Conservation (phyloP, 30 jellyfish, hydroid and myxozoan genomes). For the Hydractinia symbiolongicarpus region DNA sequence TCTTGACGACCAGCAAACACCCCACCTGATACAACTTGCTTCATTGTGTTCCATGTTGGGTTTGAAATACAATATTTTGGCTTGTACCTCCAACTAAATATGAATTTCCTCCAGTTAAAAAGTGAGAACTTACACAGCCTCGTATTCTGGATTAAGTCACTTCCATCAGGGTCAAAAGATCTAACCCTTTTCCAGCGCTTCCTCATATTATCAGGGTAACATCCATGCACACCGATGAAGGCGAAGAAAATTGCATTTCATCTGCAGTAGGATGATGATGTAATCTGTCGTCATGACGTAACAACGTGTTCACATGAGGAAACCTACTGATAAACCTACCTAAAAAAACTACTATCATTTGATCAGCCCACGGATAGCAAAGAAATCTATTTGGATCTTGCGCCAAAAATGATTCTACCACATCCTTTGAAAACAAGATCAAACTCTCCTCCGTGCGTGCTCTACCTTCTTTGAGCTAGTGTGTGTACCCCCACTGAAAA, state of each 20-base stretch:
- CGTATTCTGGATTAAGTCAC: no score
- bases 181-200: slow-evolving; percentile 19
- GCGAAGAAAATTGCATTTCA: slow-evolving; percentile 23
- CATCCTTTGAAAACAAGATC: no score
- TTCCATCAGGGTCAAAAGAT: no score
- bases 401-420: slow-evolving; percentile 2
- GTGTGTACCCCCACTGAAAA: no score
- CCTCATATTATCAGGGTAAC: slow-evolving; percentile 41
- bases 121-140: no score
- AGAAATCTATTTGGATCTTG: slow-evolving; percentile 34
- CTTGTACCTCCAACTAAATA: no score
- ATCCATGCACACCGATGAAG: slow-evolving; percentile 53
- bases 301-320: background rate
- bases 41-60: slow-evolving; percentile 51
- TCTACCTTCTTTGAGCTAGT: no score
- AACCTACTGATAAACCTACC: slow-evolving; percentile 43
- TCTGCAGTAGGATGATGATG: slow-evolving; percentile 62
- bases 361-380: slow-evolving; percentile 75
- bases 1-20: slow-evolving; percentile 34
- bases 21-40: slow-evolving; percentile 21
- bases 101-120: no score
- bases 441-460: no score
- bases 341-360: slow-evolving; percentile 46
- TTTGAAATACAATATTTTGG: slow-evolving; percentile 10
- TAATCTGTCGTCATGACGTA: slow-evolving; percentile 39